A percentile compares a stretch with the other conserved stretches of the same genome.
Evolutionary conservation across 2,113 vertebrate genomes (phyloP).

Genomic region (Mungos mungo): DNA sequence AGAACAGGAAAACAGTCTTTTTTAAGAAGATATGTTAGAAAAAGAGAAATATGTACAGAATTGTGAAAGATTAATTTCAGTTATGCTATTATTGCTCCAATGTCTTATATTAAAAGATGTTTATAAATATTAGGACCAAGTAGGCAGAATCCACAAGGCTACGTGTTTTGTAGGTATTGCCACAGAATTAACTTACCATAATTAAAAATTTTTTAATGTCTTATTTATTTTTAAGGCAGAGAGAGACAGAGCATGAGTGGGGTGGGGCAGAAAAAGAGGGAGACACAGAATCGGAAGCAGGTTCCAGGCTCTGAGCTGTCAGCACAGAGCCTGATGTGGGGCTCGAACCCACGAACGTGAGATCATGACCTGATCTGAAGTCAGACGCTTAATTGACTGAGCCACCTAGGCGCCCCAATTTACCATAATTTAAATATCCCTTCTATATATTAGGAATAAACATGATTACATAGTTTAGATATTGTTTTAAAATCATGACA

Average conservation of each 20-base stretch:
- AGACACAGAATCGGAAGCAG: too few species aligned
- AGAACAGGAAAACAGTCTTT: neutral
- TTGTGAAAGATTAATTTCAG: neutral
- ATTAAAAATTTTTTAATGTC: neutral
- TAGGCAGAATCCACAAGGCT: neutral
- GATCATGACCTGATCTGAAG: too few species aligned
- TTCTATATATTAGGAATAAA: neutral
- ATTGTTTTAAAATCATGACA: neutral
- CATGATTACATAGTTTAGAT: neutral
- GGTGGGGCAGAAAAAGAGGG: too few species aligned
- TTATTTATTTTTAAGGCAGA: too few species aligned
- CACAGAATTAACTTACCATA: neutral
- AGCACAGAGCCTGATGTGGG: too few species aligned
- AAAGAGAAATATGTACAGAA: neutral
- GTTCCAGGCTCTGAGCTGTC: too few species aligned
- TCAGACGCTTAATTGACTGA: too few species aligned
- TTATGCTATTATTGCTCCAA: neutral
- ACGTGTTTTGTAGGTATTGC: neutral
- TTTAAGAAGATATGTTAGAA: neutral
- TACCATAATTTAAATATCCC: neutral
- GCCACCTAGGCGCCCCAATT: neutral
- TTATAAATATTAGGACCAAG: neutral
- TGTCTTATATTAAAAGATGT: neutral
- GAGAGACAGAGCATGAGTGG: too few species aligned
- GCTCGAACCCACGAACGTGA: too few species aligned